Conservation (phyloP, 2,888 invertebrate species). For the Theristus sp. region DNA sequence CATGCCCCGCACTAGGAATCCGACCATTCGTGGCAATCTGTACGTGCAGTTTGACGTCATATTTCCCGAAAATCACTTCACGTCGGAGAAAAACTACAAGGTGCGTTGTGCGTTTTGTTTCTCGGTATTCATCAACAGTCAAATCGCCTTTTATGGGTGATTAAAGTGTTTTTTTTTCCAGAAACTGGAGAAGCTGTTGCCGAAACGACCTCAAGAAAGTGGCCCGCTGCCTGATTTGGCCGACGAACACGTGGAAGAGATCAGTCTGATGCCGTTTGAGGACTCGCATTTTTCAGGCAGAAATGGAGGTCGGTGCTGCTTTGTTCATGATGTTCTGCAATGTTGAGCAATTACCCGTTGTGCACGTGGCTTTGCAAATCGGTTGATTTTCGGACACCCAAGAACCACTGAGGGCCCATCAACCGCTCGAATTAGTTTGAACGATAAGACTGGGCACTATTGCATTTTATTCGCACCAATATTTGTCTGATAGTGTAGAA, state of each 20-base stretch:
- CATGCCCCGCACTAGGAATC: conserved; percentile 68
- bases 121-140: background rate
- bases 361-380: no score
- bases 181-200: conserved; percentile 53
- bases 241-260: conserved; percentile 67
- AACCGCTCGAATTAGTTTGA: conserved; percentile 29
- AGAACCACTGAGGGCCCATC: background rate
- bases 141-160: background rate
- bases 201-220: conserved; percentile 48
- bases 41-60: conserved; percentile 64
- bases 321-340: no score
- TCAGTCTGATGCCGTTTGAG: conserved; percentile 41
- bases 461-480: no score
- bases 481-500: no score
- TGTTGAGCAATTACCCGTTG: background rate
- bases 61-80: conserved; percentile 64
- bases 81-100: conserved; percentile 16
- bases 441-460: no score
- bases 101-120: conserved; percentile 6
- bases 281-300: conserved; percentile 49
- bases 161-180: conserved; percentile 31
- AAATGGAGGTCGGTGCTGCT: background rate
- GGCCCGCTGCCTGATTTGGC: conserved; percentile 41
- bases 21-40: conserved; percentile 65
- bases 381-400: background rate